These are phyloP conservation scores for Xenus cinereus DNA, from an alignment of 2,113 vertebrate genomes.

Conservation along the genomic window DNA sequence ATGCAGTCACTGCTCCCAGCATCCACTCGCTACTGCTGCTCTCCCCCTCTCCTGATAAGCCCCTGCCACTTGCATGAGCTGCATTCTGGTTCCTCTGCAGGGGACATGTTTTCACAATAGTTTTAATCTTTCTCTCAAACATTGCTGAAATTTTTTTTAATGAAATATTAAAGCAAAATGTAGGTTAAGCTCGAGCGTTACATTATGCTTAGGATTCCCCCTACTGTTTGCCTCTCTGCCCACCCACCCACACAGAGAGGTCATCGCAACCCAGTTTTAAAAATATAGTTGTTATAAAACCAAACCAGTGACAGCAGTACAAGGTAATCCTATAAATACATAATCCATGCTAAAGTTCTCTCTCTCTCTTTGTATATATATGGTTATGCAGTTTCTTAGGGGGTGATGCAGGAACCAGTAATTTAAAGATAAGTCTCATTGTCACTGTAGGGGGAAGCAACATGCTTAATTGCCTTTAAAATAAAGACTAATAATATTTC, in stretches of 20 bases:
- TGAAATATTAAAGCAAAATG: background rate
- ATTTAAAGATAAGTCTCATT: background rate
- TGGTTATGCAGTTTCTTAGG: background rate
- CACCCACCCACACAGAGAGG: background rate
- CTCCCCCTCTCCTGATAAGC: background rate
- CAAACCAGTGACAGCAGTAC: background rate
- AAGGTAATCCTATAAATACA: slow-evolving; percentile 38
- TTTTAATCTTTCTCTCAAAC: background rate
- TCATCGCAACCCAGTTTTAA: slow-evolving; percentile 21
- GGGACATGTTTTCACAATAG: background rate
- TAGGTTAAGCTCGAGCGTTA: background rate
- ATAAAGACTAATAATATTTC: background rate
- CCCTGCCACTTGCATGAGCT: background rate
- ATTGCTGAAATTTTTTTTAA: background rate
- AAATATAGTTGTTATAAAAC: slow-evolving; percentile 36
- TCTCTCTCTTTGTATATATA: background rate
- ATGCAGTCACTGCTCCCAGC: rapidly evolving
- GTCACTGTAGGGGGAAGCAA: background rate
- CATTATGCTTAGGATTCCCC: background rate
- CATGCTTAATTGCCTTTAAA: background rate
- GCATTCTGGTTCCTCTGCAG: background rate
- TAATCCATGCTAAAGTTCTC: slow-evolving; percentile 15
- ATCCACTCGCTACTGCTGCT: background rate
- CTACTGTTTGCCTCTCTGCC: background rate
- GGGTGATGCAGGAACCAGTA: background rate